Conservation (phyloP, 2,888 invertebrate species). For the Morinoia aosen region DNA sequence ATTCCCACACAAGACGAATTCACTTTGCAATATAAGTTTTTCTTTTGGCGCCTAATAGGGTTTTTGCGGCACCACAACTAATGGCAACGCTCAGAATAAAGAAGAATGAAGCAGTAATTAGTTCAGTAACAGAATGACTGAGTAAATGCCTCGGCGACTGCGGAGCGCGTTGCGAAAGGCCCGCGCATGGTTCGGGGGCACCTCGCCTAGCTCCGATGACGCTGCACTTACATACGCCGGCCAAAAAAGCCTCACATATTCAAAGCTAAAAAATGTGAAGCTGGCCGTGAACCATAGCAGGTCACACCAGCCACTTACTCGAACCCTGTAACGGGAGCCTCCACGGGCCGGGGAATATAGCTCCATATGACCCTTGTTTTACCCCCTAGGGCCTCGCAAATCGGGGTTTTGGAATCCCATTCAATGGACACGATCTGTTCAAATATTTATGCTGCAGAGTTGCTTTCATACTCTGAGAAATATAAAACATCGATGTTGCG, state of each 20-base stretch:
- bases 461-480: too few relatives aligned
- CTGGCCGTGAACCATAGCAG: slow-evolving; percentile 25
- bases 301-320: neutral
- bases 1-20: too few relatives aligned
- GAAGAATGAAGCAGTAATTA: neutral
- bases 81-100: too few relatives aligned
- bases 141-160: too few relatives aligned
- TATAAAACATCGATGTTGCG: too few relatives aligned
- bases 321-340: neutral
- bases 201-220: neutral
- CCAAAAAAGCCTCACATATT: neutral
- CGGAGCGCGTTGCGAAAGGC: too few relatives aligned
- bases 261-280: neutral
- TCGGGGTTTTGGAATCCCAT: neutral
- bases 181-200: slow-evolving; percentile 6
- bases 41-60: too few relatives aligned
- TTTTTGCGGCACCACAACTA: too few relatives aligned
- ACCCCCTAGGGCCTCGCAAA: neutral
- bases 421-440: neutral
- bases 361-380: neutral
- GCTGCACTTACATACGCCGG: neutral
- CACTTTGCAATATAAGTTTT: too few relatives aligned
- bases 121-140: too few relatives aligned
- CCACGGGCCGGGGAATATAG: neutral
- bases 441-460: too few relatives aligned